Conservation (phyloP, 2,888 invertebrate genomes). For the Callyntrura guangdongensis region DNA sequence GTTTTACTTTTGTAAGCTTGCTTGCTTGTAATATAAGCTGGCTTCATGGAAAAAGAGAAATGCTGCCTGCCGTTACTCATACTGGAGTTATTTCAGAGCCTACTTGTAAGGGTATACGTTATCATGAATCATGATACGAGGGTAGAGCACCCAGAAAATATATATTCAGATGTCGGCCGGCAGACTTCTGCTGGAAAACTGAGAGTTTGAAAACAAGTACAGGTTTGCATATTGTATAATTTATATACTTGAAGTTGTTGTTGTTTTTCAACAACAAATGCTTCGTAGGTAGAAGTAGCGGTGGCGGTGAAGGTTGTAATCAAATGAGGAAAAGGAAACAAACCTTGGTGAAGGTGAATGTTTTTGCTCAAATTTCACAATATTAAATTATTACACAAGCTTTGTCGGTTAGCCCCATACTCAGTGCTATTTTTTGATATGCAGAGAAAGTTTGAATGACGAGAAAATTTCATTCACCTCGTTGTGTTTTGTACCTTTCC, state of each 20-base stretch:
- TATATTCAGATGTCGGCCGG: too few species aligned
- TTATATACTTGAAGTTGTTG: neutral
- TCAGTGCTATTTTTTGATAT: neutral
- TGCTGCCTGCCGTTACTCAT: neutral
- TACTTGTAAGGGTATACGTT: neutral
- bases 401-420: neutral
- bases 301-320: neutral
- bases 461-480: neutral
- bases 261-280: neutral
- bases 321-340: conserved; percentile 10
- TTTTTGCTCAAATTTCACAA: conserved; percentile 16
- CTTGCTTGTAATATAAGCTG: too few species aligned
- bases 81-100: neutral
- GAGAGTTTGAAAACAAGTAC: conserved; percentile 2
- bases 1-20: neutral
- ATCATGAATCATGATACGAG: too few species aligned
- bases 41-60: too few species aligned
- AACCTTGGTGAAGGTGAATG: conserved; percentile 33
- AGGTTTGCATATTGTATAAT: neutral
- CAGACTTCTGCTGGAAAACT: neutral
- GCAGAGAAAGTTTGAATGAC: neutral
- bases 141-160: too few species aligned
- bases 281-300: neutral
- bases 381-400: neutral
- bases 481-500: neutral